A percentile compares a stretch with the other conserved stretches of the same genome.
Evolutionary conservation across 2,113 vertebrate genomes (phyloP).

Genomic region (Leuciscus idus): DNA sequence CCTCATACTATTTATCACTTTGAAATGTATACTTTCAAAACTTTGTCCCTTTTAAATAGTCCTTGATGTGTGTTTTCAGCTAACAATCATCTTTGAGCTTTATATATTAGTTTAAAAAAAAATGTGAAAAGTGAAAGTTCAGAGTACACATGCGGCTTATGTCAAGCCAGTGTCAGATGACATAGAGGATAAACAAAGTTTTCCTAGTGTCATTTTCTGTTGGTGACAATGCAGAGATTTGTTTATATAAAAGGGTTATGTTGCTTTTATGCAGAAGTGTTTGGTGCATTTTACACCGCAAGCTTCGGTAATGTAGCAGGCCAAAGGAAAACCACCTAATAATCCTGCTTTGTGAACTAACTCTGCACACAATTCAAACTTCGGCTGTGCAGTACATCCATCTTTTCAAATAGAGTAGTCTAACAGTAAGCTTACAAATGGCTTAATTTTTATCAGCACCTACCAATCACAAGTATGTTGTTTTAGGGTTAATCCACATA

Average conservation of each 20-base stretch:
- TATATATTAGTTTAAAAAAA: background rate
- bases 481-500: constrained; percentile 1
- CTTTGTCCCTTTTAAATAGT: background rate
- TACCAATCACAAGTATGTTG: background rate
- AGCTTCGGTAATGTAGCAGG: background rate
- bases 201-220: constrained; percentile 13
- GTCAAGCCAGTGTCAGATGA: constrained; percentile 39
- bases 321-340: background rate
- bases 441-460: constrained; percentile 7
- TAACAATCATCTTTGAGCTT: background rate
- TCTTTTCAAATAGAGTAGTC: background rate
- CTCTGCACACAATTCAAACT: background rate
- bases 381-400: background rate
- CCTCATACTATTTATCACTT: background rate
- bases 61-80: background rate
- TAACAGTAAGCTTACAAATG: background rate
- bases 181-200: background rate
- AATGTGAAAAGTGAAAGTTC: background rate
- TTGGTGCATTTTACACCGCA: constrained; percentile 9
- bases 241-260: constrained; percentile 11
- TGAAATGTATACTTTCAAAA: background rate
- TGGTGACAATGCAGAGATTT: constrained; percentile 36
- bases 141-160: constrained; percentile 5
- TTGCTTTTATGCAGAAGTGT: constrained; percentile 3
- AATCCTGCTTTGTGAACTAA: background rate